Percentiles rank a stretch among this genome's conserved stretches.
Conservation (phyloP, 2,113 vertebrate species). For the Glaucidium brasilianum region DNA sequence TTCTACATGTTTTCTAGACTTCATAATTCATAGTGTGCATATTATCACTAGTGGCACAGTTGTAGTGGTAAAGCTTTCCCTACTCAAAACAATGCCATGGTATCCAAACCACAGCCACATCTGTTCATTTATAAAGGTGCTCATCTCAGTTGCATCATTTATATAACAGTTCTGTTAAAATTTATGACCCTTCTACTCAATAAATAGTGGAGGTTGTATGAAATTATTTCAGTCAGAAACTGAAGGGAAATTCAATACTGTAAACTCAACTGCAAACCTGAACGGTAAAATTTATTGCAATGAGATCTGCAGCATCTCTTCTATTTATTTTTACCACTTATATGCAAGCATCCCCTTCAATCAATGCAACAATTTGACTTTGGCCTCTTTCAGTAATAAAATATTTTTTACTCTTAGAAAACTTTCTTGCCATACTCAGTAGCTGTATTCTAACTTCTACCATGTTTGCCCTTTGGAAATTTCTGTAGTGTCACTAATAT, state of each 20-base stretch:
- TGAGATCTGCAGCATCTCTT: background rate
- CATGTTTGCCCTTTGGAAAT: background rate
- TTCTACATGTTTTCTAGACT: background rate
- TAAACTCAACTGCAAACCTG: constrained; percentile 20
- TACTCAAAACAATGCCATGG: background rate
- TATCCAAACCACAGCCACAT: background rate
- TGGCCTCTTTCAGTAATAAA: background rate
- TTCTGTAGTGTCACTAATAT: background rate
- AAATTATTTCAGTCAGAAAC: constrained; percentile 28
- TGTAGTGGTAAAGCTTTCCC: background rate
- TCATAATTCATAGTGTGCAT: background rate
- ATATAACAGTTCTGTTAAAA: background rate
- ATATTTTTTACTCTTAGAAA: background rate
- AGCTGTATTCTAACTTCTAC: background rate
- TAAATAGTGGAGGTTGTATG: background rate
- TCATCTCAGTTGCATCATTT: background rate
- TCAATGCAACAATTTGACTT: background rate
- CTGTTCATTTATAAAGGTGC: background rate
- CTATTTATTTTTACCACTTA: background rate
- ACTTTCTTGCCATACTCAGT: background rate
- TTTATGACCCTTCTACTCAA: background rate
- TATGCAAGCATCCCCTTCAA: background rate
- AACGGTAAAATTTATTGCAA: constrained; percentile 30
- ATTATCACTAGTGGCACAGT: background rate
- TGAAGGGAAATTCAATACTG: constrained; percentile 17